These are phyloP conservation scores for Rhincodon typus DNA, from an alignment of 2,797 vertebrate species.

Conservation along the genomic window DNA sequence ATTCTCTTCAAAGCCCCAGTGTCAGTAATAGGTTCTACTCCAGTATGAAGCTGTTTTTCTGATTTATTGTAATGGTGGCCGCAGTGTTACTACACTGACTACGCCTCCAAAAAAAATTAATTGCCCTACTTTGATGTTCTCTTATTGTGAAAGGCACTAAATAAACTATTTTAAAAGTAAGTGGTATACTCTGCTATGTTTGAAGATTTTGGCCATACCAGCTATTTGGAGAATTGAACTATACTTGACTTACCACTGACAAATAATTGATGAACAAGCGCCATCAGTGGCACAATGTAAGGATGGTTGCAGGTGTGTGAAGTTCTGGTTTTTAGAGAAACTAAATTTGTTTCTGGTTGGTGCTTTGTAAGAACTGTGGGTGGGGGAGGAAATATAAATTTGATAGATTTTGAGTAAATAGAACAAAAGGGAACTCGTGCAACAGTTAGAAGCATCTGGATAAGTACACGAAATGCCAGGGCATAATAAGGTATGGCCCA, in stretches of 20 bases:
- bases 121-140: background rate
- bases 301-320: background rate
- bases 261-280: background rate
- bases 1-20: background rate
- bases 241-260: too few species aligned
- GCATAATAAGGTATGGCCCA: too few species aligned
- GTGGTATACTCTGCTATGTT: background rate
- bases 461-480: too few species aligned
- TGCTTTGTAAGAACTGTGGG: background rate
- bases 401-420: too few species aligned
- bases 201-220: background rate
- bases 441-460: too few species aligned
- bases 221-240: background rate
- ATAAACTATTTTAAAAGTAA: background rate
- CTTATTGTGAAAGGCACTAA: background rate
- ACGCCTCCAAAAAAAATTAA: background rate
- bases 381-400: too few species aligned
- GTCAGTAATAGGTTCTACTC: background rate
- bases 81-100: background rate
- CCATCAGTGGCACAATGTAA: background rate
- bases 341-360: background rate
- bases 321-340: background rate
- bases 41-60: background rate
- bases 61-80: background rate
- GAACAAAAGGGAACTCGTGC: too few species aligned